phyloP scores from a whole-genome alignment of 2,797 vertebrate species.

The Chelidonichthys spinosus region DNA sequence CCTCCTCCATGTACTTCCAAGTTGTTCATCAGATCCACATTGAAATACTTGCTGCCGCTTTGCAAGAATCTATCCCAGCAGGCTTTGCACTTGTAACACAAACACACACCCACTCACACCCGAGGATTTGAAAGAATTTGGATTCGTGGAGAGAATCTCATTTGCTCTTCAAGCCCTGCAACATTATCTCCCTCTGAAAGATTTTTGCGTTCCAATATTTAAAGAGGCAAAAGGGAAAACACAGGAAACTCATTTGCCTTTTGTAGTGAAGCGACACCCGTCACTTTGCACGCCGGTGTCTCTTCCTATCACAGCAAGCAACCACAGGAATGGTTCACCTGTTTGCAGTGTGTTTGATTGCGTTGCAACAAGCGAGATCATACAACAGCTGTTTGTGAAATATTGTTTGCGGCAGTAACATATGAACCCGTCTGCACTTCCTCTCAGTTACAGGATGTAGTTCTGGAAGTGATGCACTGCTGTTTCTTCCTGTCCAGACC shows the following conservation, averaged over 20 bases:
- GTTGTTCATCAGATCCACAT: constrained; percentile 41
- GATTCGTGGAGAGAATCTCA: constrained; percentile 68
- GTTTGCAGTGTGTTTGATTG: constrained; percentile 29
- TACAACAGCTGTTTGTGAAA: constrained; percentile 38
- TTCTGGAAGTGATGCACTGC: background rate
- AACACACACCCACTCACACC: constrained; percentile 67
- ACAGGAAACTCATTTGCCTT: constrained; percentile 57
- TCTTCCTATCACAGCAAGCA: constrained; percentile 24
- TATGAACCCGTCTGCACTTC: constrained; percentile 35
- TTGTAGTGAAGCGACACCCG: constrained; percentile 29
- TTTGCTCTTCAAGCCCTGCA: constrained; percentile 59
- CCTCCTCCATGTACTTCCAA: constrained; percentile 48
- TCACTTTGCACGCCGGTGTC: constrained; percentile 18
- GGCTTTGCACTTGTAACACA: constrained; percentile 66
- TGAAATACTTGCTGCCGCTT: constrained; percentile 43
- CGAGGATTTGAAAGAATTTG: constrained; percentile 68
- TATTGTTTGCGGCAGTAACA: constrained; percentile 22
- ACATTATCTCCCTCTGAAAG: constrained; percentile 55
- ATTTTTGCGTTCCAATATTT: constrained; percentile 68
- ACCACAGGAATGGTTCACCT: constrained; percentile 30
- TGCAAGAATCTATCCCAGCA: constrained; percentile 64
- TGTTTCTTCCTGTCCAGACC: background rate
- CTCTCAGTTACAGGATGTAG: constrained; percentile 1
- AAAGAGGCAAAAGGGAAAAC: constrained; percentile 69
- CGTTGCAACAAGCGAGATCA: constrained; percentile 6